Evolutionary conservation across 2,113 vertebrate species (phyloP).

Genomic region (Calonectris borealis): DNA sequence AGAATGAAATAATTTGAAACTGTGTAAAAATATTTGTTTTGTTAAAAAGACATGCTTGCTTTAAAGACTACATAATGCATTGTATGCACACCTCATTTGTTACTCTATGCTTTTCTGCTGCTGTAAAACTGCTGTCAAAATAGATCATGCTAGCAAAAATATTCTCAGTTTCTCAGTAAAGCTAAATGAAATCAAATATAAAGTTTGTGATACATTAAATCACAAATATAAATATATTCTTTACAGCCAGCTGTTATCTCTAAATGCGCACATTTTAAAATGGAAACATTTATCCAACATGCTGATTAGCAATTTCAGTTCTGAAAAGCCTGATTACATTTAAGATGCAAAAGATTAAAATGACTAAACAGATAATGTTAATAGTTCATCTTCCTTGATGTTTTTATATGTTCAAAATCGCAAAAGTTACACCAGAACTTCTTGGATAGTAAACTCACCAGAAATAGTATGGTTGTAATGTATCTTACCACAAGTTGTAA

Average conservation of each 20-base stretch:
- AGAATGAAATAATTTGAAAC: constrained; percentile 46
- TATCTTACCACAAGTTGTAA: not conserved
- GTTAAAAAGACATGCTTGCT: constrained; percentile 56
- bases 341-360: constrained; percentile 78
- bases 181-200: constrained; percentile 72
- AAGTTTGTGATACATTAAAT: constrained; percentile 78
- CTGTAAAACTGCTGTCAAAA: constrained; percentile 63
- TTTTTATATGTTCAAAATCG: constrained; percentile 67
- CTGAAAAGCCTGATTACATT: constrained; percentile 73
- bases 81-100: constrained; percentile 57
- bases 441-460: not conserved
- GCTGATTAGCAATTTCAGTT: constrained; percentile 77
- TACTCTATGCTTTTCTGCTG: constrained; percentile 34
- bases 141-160: constrained; percentile 58
- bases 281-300: constrained; percentile 72
- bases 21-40: constrained; percentile 45
- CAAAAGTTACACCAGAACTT: constrained; percentile 41
- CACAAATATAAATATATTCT: constrained; percentile 78
- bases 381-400: constrained; percentile 74
- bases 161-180: constrained; percentile 59
- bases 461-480: not conserved
- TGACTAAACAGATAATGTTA: constrained; percentile 74
- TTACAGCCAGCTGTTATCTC: constrained; percentile 74
- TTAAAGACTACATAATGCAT: constrained; percentile 48
- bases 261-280: constrained; percentile 70